phyloP scores from a whole-genome alignment of 1,140 invertebrate species.

The Drosophila willistoni region DNA sequence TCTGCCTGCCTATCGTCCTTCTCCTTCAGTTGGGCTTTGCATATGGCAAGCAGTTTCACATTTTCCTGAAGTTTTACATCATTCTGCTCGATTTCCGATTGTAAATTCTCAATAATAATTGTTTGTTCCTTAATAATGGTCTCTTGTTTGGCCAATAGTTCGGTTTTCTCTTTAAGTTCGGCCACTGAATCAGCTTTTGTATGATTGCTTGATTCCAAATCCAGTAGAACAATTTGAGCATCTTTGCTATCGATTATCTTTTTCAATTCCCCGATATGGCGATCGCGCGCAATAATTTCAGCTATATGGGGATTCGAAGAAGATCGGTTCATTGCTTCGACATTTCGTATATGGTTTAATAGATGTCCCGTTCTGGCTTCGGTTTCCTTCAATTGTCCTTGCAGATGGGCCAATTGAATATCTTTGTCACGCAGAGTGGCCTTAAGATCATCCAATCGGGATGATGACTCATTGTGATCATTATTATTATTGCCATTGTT shows the following conservation, averaged over 20 bases:
- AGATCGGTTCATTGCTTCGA: neutral
- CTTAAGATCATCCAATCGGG: neutral
- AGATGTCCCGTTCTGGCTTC: neutral
- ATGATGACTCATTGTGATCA: neutral
- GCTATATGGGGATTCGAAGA: neutral
- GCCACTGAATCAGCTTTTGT: neutral
- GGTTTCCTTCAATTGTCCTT: neutral
- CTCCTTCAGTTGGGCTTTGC: constrained; percentile 2
- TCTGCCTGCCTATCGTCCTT: constrained; percentile 1
- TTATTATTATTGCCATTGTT: neutral
- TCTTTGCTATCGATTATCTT: neutral
- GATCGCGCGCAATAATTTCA: neutral
- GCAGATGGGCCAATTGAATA: neutral
- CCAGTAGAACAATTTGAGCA: constrained; percentile 3
- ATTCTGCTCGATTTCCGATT: neutral
- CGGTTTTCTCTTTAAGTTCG: neutral
- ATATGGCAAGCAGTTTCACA: neutral
- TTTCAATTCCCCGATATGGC: neutral
- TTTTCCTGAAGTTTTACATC: neutral
- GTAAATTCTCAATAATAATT: neutral
- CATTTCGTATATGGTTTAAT: neutral
- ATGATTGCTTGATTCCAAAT: neutral
- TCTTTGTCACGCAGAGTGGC: neutral
- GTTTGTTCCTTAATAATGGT: neutral
- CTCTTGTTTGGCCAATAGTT: neutral